Conservation (phyloP, 1,140 invertebrate genomes). For the Drosophila repleta region DNA sequence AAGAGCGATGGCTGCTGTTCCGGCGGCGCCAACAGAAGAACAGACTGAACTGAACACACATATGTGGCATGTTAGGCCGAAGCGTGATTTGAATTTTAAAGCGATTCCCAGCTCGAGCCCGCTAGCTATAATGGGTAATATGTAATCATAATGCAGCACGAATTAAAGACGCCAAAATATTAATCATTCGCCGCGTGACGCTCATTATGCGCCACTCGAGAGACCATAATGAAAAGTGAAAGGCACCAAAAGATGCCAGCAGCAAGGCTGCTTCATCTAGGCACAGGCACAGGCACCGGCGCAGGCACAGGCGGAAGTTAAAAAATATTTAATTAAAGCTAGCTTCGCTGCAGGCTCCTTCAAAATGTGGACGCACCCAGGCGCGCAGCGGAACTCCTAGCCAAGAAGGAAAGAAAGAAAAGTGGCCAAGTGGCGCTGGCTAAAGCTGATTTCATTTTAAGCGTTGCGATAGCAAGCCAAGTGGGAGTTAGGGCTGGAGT, state of each 20-base stretch:
- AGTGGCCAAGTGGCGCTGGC: constrained; percentile 37
- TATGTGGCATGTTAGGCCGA: constrained; percentile 54
- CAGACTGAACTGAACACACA: constrained; percentile 20
- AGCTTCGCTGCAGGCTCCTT: constrained; percentile 53
- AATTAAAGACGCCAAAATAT: constrained; percentile 76
- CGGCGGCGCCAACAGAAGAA: constrained; percentile 29
- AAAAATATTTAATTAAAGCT: constrained; percentile 79
- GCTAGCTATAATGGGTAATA: constrained; percentile 61
- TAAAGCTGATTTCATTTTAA: constrained; percentile 55
- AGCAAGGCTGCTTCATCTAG: neutral
- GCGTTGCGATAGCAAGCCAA: constrained; percentile 23
- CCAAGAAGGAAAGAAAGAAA: constrained; percentile 12
- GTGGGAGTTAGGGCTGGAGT: too few species aligned
- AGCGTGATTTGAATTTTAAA: constrained; percentile 80
- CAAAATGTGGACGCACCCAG: constrained; percentile 17
- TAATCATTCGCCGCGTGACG: constrained; percentile 80
- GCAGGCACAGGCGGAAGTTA: constrained; percentile 61
- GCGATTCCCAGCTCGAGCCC: constrained; percentile 36
- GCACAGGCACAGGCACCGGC: constrained; percentile 7
- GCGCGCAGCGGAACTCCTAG: constrained; percentile 13
- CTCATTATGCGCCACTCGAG: constrained; percentile 79
- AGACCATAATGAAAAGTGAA: constrained; percentile 68
- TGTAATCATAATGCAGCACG: constrained; percentile 74
- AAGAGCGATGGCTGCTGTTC: constrained; percentile 44
- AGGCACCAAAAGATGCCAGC: constrained; percentile 34